Percentiles rank a stretch among this genome's conserved stretches.
Conservation (phyloP, 1,140 invertebrate species). For the Aphis gossypii region DNA sequence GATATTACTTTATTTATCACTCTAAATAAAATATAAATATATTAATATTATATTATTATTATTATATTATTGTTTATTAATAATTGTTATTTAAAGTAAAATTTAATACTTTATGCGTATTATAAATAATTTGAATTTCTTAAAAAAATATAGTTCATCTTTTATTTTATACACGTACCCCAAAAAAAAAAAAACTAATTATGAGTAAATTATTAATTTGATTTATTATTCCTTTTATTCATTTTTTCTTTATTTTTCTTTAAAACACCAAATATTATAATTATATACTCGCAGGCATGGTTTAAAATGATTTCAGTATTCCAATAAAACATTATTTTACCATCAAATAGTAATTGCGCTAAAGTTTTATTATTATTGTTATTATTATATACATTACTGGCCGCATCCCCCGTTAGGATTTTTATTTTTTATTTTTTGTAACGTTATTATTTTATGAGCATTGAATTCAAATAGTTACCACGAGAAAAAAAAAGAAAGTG, state of each 20-base stretch:
- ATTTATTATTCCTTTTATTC: neutral
- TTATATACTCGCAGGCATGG: neutral
- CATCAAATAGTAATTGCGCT: neutral
- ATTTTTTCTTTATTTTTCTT: neutral
- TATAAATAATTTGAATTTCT: neutral
- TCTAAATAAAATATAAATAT: neutral
- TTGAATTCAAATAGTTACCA: neutral
- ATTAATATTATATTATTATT: too few species aligned
- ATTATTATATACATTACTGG: neutral
- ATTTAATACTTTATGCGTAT: neutral
- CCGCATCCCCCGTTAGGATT: neutral
- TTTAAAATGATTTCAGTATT: neutral
- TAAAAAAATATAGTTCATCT: neutral
- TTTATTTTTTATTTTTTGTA: neutral
- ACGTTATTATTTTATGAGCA: conserved; percentile 17
- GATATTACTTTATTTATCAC: neutral
- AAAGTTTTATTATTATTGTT: neutral
- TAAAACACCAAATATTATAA: neutral
- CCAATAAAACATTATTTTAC: neutral
- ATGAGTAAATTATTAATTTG: conserved; percentile 9
- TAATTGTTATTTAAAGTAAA: neutral
- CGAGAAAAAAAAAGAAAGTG: neutral
- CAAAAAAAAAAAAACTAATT: conserved; percentile 40
- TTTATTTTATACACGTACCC: neutral
- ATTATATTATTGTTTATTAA: neutral